Base-by-base conservation (phyloP, 2,797 vertebrate genomes). In the Fringilla coelebs region DNA sequence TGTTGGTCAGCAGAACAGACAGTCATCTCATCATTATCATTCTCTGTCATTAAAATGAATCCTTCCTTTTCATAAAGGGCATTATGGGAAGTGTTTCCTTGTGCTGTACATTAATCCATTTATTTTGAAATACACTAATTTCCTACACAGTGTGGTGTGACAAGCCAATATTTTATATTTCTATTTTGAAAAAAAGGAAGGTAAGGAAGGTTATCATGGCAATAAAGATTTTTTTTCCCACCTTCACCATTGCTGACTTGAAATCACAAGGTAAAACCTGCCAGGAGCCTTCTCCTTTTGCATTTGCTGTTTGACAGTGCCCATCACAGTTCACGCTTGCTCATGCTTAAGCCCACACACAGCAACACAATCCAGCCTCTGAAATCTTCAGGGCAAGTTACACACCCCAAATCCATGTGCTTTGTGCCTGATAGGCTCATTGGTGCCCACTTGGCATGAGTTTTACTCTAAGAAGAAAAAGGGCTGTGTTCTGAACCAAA, bases 1-100 rank as follows among this genome's bases (percentile, higher is more conserved):
- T 73, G 62, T 46, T 93, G 88, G 83, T 93, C 79, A 88, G 85
- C 85, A 77, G 89, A 86, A 88, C 60, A 95, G 83, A 51, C 73
- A 84, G 87, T 81, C 62, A 84, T 77, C 71, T 94, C 77, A 82
- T 94, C 73, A 73, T 73, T 79, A 76, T 57, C 38, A 49, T 92
- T 84, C 46, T 78, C 73, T 84, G 83, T 81, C 85, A 70, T 91
- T 84, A 84, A 91, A 92, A 93, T 46, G 41, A 90, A 63, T 93
- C 45, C 31, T 93, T 93, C 58, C 38, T 55, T 92, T 86, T 90
- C 67, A 61, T 83, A 89, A 74, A 88, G 62, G 51, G 90, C 86
- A 86, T 68, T 92, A 66, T 41, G 38, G n/a, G 48, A 92, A 91
- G 16, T 51, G n/a, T 76, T 71, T 93, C 45, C 38, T 73, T 20